A percentile compares a stretch with the other conserved stretches of the same genome.
phyloP scores from a whole-genome alignment of 2,797 vertebrate species.

The Graptemys geographica region DNA sequence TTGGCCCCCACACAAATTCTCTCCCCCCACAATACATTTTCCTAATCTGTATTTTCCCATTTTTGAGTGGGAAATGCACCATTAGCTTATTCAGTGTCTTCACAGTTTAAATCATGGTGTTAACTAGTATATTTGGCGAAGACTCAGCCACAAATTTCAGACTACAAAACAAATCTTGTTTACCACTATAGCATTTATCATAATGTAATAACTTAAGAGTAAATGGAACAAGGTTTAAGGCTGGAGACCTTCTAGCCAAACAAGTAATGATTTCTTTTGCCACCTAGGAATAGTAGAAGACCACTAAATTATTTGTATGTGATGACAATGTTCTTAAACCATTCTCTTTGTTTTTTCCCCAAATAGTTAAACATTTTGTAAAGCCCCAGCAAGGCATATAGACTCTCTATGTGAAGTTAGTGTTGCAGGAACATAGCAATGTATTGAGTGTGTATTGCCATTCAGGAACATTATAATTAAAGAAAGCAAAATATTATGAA shows the following conservation, averaged over 20 bases:
- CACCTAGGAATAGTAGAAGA: not conserved
- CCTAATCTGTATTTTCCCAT: slow-evolving; percentile 20
- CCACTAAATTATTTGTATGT: not conserved
- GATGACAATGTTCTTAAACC: not conserved
- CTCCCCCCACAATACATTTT: slow-evolving; percentile 21
- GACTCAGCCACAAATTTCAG: too few species aligned
- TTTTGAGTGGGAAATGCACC: slow-evolving; percentile 27
- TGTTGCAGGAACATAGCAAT: not conserved
- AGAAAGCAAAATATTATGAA: too few species aligned
- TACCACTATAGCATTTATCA: too few species aligned
- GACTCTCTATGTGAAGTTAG: too few species aligned
- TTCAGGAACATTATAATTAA: not conserved
- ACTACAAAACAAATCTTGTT: too few species aligned
- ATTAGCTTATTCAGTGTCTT: slow-evolving; percentile 20
- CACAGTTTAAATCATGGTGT: not conserved
- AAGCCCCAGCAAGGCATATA: not conserved
- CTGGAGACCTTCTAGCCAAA: not conserved
- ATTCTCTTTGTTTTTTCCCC: not conserved
- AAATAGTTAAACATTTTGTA: not conserved
- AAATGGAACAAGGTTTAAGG: not conserved
- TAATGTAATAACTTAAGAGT: too few species aligned
- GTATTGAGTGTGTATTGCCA: not conserved
- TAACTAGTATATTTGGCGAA: not conserved
- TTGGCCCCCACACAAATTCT: not conserved
- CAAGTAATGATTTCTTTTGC: not conserved